Evolutionary conservation across 2,113 vertebrate species (phyloP).

Genomic region (Notothenia rossii): DNA sequence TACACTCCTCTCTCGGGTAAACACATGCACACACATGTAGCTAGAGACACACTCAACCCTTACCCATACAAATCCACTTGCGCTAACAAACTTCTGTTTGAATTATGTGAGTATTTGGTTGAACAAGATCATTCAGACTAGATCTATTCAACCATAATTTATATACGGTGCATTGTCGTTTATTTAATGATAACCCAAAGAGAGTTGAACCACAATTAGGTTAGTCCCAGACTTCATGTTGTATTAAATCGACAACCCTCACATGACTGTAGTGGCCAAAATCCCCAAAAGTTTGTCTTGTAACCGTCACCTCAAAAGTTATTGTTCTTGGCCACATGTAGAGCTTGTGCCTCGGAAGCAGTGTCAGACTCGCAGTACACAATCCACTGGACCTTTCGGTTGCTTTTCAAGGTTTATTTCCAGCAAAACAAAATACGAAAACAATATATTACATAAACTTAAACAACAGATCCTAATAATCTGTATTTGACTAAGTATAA

Average conservation of each 20-base stretch:
- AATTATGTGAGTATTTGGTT: background rate
- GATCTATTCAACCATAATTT: too few species aligned
- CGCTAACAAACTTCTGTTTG: background rate
- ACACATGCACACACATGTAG: background rate
- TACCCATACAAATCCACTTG: background rate
- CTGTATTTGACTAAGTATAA: too few species aligned
- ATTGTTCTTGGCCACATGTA: too few species aligned
- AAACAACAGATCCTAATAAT: too few species aligned
- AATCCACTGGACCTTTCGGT: too few species aligned
- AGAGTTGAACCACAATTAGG: background rate
- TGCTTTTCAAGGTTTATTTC: too few species aligned
- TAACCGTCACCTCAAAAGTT: too few species aligned
- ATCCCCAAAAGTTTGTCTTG: too few species aligned
- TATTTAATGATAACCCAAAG: background rate
- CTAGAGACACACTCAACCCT: background rate
- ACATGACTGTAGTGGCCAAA: background rate
- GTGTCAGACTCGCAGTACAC: too few species aligned
- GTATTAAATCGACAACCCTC: background rate
- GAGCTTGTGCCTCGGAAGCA: too few species aligned
- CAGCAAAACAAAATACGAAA: too few species aligned
- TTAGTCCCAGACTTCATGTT: conserved; percentile 4
- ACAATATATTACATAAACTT: too few species aligned
- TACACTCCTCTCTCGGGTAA: background rate
- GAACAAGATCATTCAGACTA: background rate
- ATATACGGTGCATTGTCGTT: background rate